Evolutionary conservation across 1,140 invertebrate genomes (phyloP).

Genomic region (Drosophila hydei): DNA sequence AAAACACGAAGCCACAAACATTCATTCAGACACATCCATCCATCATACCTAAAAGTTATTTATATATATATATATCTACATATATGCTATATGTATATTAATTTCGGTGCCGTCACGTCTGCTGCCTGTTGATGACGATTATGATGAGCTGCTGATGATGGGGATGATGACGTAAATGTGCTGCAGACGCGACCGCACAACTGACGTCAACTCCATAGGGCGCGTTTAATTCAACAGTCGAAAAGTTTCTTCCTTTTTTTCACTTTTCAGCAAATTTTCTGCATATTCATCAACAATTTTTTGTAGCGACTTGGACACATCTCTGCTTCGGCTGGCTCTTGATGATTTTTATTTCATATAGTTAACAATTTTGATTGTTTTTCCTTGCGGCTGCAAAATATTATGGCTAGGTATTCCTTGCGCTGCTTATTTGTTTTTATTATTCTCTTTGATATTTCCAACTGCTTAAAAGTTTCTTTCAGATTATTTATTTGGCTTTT

Average conservation of each 20-base stretch:
- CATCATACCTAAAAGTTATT: conserved; percentile 17
- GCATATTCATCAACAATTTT: conserved; percentile 52
- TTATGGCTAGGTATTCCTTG: conserved; percentile 14
- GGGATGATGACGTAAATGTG: conserved; percentile 27
- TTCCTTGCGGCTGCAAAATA: conserved; percentile 19
- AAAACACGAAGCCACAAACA: conserved; percentile 25
- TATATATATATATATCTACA: conserved; percentile 8
- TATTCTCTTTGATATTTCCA: background rate
- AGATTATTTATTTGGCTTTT: conserved; percentile 16
- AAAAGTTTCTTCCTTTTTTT: conserved; percentile 29
- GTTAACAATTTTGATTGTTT: conserved; percentile 39
- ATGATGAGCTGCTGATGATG: conserved; percentile 29
- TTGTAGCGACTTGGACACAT: background rate
- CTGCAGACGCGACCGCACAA: conserved; percentile 30
- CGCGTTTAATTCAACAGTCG: conserved; percentile 33
- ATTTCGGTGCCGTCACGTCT: conserved; percentile 63
- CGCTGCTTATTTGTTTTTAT: background rate
- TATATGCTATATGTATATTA: conserved; percentile 43
- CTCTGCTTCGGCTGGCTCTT: conserved; percentile 17
- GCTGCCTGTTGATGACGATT: conserved; percentile 53
- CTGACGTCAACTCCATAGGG: conserved; percentile 39
- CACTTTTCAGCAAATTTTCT: conserved; percentile 39
- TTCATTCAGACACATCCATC: conserved; percentile 40
- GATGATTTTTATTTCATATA: conserved; percentile 8
- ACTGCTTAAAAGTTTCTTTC: conserved; percentile 31